Evolutionary conservation across 2,113 vertebrate genomes (phyloP).

Genomic region (Anolis sagrei): DNA sequence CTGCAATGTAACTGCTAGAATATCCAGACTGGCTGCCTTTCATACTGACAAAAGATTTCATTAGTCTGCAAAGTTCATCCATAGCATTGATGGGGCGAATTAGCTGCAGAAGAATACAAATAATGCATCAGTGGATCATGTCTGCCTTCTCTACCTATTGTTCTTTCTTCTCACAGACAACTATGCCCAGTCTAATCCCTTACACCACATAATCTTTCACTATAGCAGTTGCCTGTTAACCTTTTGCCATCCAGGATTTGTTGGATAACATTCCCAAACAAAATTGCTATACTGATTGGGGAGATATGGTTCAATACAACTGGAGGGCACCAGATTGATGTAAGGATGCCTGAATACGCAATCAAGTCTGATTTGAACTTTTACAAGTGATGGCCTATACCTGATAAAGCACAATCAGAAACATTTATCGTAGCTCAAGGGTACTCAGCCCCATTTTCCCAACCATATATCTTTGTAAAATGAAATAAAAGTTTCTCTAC

Average conservation of each 20-base stretch:
- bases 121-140: not conserved
- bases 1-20: conserved; percentile 70
- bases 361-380: not conserved
- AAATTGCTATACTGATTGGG: not conserved
- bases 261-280: not conserved
- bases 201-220: not conserved
- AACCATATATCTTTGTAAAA: not conserved
- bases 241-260: not conserved
- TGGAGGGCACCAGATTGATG: not conserved
- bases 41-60: conserved; percentile 88
- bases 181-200: not conserved
- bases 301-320: not conserved
- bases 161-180: not conserved
- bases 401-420: not conserved
- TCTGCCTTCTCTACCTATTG: not conserved
- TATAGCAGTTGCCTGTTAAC: not conserved
- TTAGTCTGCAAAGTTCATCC: conserved; percentile 94
- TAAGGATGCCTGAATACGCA: not conserved
- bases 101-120: conserved; percentile 76
- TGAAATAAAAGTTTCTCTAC: conserved; percentile 67
- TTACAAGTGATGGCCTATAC: not conserved
- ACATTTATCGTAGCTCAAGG: not conserved
- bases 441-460: not conserved
- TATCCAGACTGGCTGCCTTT: conserved; percentile 72
- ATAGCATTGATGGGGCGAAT: conserved; percentile 96